phyloP scores from a whole-genome alignment of 2,888 invertebrate species.

The Heliconius hortense region DNA sequence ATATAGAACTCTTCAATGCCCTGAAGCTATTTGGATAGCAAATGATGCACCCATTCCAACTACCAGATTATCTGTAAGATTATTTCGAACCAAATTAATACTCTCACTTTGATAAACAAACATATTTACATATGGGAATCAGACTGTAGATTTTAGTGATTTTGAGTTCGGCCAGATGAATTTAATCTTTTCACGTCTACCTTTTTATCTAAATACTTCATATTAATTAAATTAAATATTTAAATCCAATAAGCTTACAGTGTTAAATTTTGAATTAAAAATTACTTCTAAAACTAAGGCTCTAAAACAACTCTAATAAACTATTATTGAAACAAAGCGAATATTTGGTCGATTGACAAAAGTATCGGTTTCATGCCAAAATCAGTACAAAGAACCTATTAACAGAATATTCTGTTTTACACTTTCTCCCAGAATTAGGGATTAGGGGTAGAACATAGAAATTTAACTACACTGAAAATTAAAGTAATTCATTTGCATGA shows the following conservation, averaged over 20 bases:
- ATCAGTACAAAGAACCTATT: neutral
- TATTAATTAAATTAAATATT: slow-evolving; percentile 20
- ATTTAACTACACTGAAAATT: no score
- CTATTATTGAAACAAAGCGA: neutral
- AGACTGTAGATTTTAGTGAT: slow-evolving; percentile 56
- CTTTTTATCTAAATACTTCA: neutral
- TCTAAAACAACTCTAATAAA: neutral
- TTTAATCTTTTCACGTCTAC: slow-evolving; percentile 6
- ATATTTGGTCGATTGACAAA: neutral
- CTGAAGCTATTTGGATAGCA: slow-evolving; percentile 75
- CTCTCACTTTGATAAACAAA: slow-evolving; percentile 74
- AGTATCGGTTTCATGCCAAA: neutral
- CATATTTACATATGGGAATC: slow-evolving; percentile 76
- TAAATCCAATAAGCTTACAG: slow-evolving; percentile 8
- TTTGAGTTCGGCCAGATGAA: slow-evolving; percentile 32
- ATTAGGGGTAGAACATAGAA: no score
- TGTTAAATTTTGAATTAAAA: neutral
- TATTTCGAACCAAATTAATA: slow-evolving; percentile 71
- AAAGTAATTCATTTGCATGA: neutral
- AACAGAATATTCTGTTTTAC: neutral
- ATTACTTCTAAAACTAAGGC: neutral
- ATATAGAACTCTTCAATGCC: slow-evolving; percentile 45
- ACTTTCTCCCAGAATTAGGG: neutral
- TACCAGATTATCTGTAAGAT: slow-evolving; percentile 66
- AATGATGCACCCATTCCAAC: slow-evolving; percentile 70